Evolutionary conservation across 2,113 vertebrate genomes (phyloP), one percentile per base, ranked within the genome.

Genomic region (Marcusenius ussheri): DNA sequence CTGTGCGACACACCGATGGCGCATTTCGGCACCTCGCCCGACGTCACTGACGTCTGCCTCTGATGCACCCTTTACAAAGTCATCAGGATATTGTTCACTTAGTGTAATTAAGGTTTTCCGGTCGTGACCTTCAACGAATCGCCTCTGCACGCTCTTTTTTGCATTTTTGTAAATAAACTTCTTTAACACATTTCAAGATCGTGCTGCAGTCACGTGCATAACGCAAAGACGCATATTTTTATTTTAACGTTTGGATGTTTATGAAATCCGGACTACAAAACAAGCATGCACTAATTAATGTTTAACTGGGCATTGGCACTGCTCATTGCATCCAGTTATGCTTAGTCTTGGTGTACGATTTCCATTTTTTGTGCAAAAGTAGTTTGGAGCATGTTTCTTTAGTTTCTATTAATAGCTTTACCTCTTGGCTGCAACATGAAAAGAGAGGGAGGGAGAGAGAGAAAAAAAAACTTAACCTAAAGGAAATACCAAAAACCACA

Each of bases 401-500:
- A 90, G 3, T 42, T 56, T 91, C 93, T 94, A 95, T 93, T 92
- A 89, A 92, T 94, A 95, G 56, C 83, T 58, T 35, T 9, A 92
- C 47, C 58, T 93, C 91, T 89, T 50, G 90, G 93, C 96, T 96
- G 95, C 96, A 96, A 96, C 91, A 51, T 89, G 90, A 91, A 92
- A 84, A 47, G 39, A 47, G 45, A 46, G 39, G 3, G 39, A 46
- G 50, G 27, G 13, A 3, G 83, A 84, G n/a, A n/a, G 83, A 89
- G 3, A 51, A 92, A 90, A 87, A 94, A 90, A 91, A 90, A 91
- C 91, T 66, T 85, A 93, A 80, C 53, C 90, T 92, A 91, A 92
- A 95, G 94, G 95, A 95, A 96, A 96, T 95, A 88, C 95, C 96
- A 96, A 95, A 94, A 95, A 93, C 95, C 94, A 93, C 66, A 90